A percentile compares a stretch with the other conserved stretches of the same genome.
Conservation (phyloP, 2,797 vertebrate species). For the Gadopsis marmoratus region DNA sequence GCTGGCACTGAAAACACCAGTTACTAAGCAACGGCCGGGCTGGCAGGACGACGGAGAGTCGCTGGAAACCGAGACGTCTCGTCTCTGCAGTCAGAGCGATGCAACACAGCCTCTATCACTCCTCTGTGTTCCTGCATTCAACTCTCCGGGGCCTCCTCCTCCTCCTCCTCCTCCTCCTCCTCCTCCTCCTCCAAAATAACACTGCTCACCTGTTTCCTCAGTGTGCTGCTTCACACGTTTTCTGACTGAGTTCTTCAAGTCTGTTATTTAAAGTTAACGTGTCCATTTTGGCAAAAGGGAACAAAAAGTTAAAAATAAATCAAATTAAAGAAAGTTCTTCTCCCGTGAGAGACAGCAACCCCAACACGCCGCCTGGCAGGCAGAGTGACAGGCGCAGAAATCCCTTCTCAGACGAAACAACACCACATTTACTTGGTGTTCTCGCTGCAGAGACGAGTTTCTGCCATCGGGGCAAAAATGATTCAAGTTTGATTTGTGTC, state of each 20-base stretch:
- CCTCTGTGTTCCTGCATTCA: conserved; percentile 30
- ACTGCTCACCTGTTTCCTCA: conserved; percentile 17
- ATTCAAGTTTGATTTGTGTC: not conserved
- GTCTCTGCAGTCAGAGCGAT: conserved; percentile 56
- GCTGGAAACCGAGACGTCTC: conserved; percentile 42
- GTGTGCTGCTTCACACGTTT: conserved; percentile 6
- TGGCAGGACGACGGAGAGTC: conserved; percentile 43
- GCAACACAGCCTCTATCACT: conserved; percentile 45
- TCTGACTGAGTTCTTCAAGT: conserved; percentile 36
- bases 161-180: conserved; percentile 32
- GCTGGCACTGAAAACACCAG: conserved; percentile 48
- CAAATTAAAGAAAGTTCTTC: not conserved
- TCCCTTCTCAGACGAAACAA: conserved; percentile 2
- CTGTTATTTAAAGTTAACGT: conserved; percentile 15
- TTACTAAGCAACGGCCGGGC: conserved; percentile 65
- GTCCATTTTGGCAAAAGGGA: conserved; percentile 9
- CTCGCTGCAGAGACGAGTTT: conserved; percentile 10
- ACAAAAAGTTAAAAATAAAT: conserved; percentile 19
- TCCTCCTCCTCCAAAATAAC: conserved; percentile 15
- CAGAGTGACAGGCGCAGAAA: conserved; percentile 1
- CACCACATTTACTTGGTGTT: conserved; percentile 1
- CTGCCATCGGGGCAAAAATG: conserved; percentile 25
- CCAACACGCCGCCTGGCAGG: conserved; percentile 50
- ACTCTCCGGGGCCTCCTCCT: conserved; percentile 38
- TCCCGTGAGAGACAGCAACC: conserved; percentile 66